Conservation (phyloP, 2,888 invertebrate genomes). For the Coenonympha glycerion region DNA sequence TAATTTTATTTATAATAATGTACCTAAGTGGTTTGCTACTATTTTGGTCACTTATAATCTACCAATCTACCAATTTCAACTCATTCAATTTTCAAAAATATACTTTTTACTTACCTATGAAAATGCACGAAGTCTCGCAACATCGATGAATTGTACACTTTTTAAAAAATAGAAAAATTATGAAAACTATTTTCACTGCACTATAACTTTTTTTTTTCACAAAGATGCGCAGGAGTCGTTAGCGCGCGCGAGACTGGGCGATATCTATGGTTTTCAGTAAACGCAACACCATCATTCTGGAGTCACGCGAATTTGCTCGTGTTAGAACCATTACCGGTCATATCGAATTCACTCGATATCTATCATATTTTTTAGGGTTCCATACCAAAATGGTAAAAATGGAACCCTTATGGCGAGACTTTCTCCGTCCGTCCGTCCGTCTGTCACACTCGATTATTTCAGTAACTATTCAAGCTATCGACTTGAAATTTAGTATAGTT, state of each 20-base stretch:
- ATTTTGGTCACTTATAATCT: too few species aligned
- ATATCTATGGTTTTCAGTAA: constrained; percentile 12
- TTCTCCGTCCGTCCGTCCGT: too few species aligned
- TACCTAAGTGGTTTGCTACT: too few species aligned
- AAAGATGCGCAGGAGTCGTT: constrained; percentile 22
- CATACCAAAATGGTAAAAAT: too few species aligned
- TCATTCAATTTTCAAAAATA: too few species aligned
- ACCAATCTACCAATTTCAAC: too few species aligned
- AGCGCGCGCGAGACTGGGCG: constrained; percentile 21
- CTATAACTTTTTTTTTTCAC: background rate
- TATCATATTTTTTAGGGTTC: too few species aligned
- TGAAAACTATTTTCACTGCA: background rate
- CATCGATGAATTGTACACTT: background rate
- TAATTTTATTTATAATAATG: too few species aligned
- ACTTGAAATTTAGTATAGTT: too few species aligned
- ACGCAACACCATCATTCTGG: constrained; percentile 11
- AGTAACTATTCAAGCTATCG: too few species aligned
- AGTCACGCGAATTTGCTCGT: constrained; percentile 8
- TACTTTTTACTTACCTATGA: background rate
- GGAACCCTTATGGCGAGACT: too few species aligned
- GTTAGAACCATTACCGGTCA: constrained; percentile 1
- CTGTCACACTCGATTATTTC: too few species aligned
- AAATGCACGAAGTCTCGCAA: background rate
- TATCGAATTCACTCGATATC: constrained; percentile 1
- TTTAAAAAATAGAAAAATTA: background rate